These are phyloP conservation scores for Cantharis flavilabris DNA, from an alignment of 2,888 invertebrate species.

Conservation along the genomic window DNA sequence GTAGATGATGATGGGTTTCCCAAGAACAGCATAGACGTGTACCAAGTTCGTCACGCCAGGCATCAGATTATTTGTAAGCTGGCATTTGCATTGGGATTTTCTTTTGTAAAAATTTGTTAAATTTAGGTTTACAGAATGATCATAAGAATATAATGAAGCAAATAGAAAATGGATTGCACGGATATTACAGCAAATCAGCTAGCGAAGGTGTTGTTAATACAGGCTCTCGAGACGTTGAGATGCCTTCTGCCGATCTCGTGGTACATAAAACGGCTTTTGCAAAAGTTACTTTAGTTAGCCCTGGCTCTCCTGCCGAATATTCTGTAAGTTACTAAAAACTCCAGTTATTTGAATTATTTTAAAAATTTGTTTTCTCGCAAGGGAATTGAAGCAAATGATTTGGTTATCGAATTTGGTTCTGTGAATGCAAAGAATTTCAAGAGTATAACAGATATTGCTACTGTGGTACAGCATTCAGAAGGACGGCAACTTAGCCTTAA, in stretches of 20 bases:
- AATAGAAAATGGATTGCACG: conserved; percentile 78
- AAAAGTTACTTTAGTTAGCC: conserved; percentile 71
- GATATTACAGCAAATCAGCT: conserved; percentile 46
- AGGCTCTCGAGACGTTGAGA: conserved; percentile 16
- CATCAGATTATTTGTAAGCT: conserved; percentile 85
- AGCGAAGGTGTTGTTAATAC: background rate
- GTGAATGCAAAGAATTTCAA: conserved; percentile 73
- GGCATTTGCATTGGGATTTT: background rate
- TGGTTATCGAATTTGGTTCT: conserved; percentile 78
- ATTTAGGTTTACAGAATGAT: conserved; percentile 84
- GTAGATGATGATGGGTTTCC: conserved; percentile 89
- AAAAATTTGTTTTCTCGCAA: conserved; percentile 44
- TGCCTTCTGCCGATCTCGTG: background rate
- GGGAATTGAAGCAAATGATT: conserved; percentile 74
- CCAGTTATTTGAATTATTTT: conserved; percentile 25
- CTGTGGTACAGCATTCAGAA: conserved; percentile 67
- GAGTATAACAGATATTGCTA: conserved; percentile 69
- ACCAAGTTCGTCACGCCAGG: conserved; percentile 86
- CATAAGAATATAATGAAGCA: conserved; percentile 80
- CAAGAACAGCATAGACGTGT: conserved; percentile 85
- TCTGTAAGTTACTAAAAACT: conserved; percentile 65
- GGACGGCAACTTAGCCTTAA: conserved; percentile 60
- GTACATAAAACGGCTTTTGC: conserved; percentile 63
- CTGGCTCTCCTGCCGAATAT: conserved; percentile 80
- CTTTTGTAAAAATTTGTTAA: background rate